Evolutionary conservation across 2,797 vertebrate species (phyloP).

Genomic region (Alauda arvensis): DNA sequence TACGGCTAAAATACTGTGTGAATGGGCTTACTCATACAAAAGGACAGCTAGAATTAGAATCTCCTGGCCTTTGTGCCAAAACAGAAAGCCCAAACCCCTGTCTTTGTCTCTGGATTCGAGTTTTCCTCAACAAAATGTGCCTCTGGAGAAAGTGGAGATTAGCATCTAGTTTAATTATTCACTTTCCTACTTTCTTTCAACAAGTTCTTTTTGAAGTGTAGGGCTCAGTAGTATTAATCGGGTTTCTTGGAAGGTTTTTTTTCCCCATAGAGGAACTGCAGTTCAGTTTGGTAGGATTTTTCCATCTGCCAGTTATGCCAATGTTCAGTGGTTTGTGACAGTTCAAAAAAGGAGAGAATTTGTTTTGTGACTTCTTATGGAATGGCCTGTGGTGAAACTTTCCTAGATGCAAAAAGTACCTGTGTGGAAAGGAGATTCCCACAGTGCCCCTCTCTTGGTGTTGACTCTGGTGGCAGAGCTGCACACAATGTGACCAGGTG

Average conservation of each 20-base stretch:
- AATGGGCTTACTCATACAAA: background rate
- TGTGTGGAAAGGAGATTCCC: background rate
- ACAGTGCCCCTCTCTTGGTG: rapidly evolving
- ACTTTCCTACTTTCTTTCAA: background rate
- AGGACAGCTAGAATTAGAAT: background rate
- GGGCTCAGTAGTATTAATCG: background rate
- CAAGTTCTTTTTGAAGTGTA: background rate
- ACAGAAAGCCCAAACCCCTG: background rate
- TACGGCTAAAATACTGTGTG: background rate
- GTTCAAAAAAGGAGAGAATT: background rate
- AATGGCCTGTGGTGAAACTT: background rate
- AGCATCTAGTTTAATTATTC: background rate
- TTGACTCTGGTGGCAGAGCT: background rate
- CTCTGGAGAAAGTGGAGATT: background rate
- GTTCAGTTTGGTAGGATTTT: background rate
- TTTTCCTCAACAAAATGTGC: background rate
- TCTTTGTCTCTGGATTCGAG: background rate
- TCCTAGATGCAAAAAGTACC: background rate
- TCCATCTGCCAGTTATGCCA: background rate
- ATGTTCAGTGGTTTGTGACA: background rate
- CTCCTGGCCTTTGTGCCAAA: background rate
- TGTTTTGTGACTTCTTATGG: background rate
- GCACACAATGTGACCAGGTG: rapidly evolving
- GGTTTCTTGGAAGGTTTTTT: background rate
- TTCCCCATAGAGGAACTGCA: background rate